These are phyloP conservation scores for Gymnoscopelus braueri DNA, from an alignment of 2,797 vertebrate species.

Conservation along the genomic window DNA sequence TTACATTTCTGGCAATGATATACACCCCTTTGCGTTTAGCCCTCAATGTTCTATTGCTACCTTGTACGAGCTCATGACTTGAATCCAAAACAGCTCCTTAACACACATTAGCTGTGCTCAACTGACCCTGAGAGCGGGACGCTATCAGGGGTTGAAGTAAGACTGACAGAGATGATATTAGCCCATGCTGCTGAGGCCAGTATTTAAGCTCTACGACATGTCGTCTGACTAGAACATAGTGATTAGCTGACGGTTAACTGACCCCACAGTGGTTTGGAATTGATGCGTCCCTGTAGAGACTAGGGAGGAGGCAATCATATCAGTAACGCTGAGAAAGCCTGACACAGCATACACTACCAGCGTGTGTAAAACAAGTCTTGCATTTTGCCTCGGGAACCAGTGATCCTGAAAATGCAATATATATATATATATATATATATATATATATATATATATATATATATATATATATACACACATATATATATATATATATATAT, in stretches of 20 bases:
- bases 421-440: conserved; percentile 1
- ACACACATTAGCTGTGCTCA: conserved; percentile 35
- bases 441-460: too few species aligned
- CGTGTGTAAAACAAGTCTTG: conserved; percentile 67
- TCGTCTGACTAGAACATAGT: conserved; percentile 43
- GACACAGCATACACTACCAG: conserved; percentile 59
- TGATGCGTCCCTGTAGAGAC: conserved; percentile 35
- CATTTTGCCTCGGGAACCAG: conserved; percentile 38
- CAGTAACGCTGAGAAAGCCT: conserved; percentile 65
- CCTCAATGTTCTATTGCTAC: too few species aligned
- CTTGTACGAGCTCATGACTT: conserved; percentile 9
- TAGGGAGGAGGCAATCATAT: conserved; percentile 64
- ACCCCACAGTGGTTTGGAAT: conserved; percentile 63
- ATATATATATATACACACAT: too few species aligned
- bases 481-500: too few species aligned
- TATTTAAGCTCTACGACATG: conserved; percentile 45
- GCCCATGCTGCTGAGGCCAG: conserved; percentile 33
- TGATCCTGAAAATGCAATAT: conserved; percentile 51
- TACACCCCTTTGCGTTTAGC: not conserved
- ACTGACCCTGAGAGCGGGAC: conserved; percentile 40
- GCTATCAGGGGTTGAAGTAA: conserved; percentile 30
- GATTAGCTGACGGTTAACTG: conserved; percentile 67
- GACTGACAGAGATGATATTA: conserved; percentile 50
- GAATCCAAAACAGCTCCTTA: conserved; percentile 29
- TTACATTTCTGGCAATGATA: conserved; percentile 1